phyloP scores from a whole-genome alignment of 92 coral and sea anemone species.

The Virgularia gustaviana region DNA sequence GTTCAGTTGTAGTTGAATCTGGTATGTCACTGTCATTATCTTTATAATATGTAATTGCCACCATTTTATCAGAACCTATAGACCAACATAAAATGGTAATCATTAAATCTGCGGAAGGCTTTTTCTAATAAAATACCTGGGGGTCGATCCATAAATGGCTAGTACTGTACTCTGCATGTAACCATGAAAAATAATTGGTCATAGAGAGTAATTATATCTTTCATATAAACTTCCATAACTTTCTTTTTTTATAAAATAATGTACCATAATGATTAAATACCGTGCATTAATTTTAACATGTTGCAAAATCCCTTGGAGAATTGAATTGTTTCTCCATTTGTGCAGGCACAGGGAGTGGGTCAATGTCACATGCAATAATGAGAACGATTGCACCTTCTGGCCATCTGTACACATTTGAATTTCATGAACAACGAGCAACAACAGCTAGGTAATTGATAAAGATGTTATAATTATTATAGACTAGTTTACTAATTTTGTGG shows the following conservation, averaged over 20 bases:
- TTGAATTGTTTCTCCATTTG: not conserved
- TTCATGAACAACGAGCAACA: constrained; percentile 82
- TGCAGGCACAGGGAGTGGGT: constrained; percentile 96
- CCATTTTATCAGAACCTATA: not conserved
- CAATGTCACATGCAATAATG: constrained; percentile 95
- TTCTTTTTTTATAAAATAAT: too few relatives aligned
- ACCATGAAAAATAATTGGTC: too few relatives aligned
- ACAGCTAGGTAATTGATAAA: constrained; percentile 62
- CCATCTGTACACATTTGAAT: constrained; percentile 90
- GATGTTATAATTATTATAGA: not conserved
- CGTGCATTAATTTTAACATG: not conserved
- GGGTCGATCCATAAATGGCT: too few relatives aligned
- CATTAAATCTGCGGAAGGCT: too few relatives aligned
- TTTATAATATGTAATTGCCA: not conserved
- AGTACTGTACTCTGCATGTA: too few relatives aligned
- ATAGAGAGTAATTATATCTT: too few relatives aligned
- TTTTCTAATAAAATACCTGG: too few relatives aligned
- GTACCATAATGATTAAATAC: too few relatives aligned
- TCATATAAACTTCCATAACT: too few relatives aligned
- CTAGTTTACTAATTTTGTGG: too few relatives aligned
- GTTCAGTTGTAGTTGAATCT: constrained; percentile 87
- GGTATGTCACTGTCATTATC: constrained; percentile 32
- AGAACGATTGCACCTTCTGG: constrained; percentile 88
- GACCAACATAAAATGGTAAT: not conserved
- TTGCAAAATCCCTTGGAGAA: constrained; percentile 2